Evolutionary conservation across 2,113 vertebrate species (phyloP).

Genomic region (Cheilinus undulatus): DNA sequence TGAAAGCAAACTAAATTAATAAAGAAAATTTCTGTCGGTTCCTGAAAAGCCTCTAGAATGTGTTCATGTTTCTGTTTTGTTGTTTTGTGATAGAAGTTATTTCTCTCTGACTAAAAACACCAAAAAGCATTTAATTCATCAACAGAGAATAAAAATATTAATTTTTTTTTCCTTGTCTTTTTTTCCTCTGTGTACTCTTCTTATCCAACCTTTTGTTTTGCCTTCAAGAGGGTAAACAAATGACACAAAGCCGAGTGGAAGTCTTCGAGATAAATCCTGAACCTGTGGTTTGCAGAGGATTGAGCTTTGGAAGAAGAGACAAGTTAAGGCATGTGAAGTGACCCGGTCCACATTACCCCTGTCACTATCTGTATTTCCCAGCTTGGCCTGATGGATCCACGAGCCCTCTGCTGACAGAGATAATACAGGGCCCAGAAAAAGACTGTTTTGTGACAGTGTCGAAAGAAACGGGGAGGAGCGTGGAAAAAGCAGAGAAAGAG

Average conservation of each 20-base stretch:
- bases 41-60: background rate
- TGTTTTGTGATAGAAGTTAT: background rate
- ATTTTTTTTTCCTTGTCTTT: conserved; percentile 8
- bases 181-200: conserved; percentile 13
- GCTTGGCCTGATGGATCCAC: conserved; percentile 78
- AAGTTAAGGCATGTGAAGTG: conserved; percentile 74
- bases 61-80: background rate
- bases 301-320: conserved; percentile 45
- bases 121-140: background rate
- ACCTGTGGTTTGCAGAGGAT: conserved; percentile 53
- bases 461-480: conserved; percentile 53
- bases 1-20: too few relatives aligned
- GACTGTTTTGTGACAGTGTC: conserved; percentile 78
- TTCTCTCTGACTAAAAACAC: background rate
- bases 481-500: conserved; percentile 10
- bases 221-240: conserved; percentile 38
- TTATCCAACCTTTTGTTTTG: conserved; percentile 17
- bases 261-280: conserved; percentile 53
- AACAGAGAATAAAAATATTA: conserved; percentile 18
- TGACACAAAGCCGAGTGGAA: conserved; percentile 56
- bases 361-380: conserved; percentile 77
- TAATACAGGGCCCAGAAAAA: conserved; percentile 74
- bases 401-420: conserved; percentile 73
- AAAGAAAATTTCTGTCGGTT: background rate
- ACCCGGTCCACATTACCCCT: conserved; percentile 74